phyloP scores from a whole-genome alignment of 2,113 vertebrate genomes.

The Pongo abelii region DNA sequence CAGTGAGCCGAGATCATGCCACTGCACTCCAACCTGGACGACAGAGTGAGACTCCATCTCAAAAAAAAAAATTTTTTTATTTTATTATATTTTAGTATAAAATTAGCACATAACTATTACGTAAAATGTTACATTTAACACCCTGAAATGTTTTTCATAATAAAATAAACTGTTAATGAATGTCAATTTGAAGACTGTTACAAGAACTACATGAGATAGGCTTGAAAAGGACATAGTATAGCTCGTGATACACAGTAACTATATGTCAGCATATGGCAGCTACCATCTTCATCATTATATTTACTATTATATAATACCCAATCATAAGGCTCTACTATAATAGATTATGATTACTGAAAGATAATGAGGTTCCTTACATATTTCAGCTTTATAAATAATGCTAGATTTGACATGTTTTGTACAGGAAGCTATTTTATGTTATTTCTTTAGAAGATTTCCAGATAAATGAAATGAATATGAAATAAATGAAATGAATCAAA shows the following conservation, averaged over 20 bases:
- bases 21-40: too few relatives aligned
- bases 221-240: not conserved
- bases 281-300: not conserved
- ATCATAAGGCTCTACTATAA: not conserved
- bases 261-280: not conserved
- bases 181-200: not conserved
- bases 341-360: not conserved
- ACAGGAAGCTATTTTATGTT: not conserved
- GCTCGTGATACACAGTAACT: not conserved
- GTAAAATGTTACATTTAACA: constrained; percentile 11
- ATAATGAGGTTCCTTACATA: not conserved
- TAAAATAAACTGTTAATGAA: not conserved
- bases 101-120: not conserved
- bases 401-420: not conserved
- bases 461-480: not conserved
- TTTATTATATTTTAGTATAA: constrained; percentile 35
- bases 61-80: not conserved
- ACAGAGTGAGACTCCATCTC: too few relatives aligned
- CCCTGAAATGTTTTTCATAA: not conserved
- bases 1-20: too few relatives aligned
- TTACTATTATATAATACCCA: not conserved
- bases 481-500: not conserved
- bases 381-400: constrained; percentile 37
- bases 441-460: constrained; percentile 30
- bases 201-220: not conserved